These are phyloP conservation scores for Idris sp. DNA, from an alignment of 1,140 invertebrate species.

Conservation along the genomic window DNA sequence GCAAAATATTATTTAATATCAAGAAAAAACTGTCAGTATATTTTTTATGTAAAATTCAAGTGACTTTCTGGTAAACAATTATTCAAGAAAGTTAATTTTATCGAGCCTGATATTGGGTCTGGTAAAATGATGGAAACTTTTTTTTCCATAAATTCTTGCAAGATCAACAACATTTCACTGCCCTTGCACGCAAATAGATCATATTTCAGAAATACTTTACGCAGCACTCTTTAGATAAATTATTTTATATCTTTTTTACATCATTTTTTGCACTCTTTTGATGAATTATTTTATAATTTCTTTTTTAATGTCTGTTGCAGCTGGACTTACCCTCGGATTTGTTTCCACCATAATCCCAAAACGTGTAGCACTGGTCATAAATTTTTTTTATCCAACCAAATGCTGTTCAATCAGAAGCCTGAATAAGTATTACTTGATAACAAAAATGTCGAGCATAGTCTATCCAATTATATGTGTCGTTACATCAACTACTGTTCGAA, in stretches of 20 bases:
- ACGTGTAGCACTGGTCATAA: slow-evolving; percentile 57
- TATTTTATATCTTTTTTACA: too few relatives aligned
- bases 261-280: too few relatives aligned
- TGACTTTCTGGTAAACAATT: too few relatives aligned
- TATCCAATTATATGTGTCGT: slow-evolving; percentile 61
- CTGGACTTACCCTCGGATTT: slow-evolving; percentile 58
- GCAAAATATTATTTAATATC: too few relatives aligned
- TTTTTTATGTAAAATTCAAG: too few relatives aligned
- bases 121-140: slow-evolving; percentile 4
- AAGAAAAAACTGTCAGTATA: too few relatives aligned
- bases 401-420: slow-evolving; percentile 58
- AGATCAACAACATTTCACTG: slow-evolving; percentile 44
- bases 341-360: slow-evolving; percentile 66
- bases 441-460: slow-evolving; percentile 63
- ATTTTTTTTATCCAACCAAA: slow-evolving; percentile 48
- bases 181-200: slow-evolving; percentile 59
- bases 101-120: neutral
- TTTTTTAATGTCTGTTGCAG: slow-evolving; percentile 47
- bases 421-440: slow-evolving; percentile 59
- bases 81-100: too few relatives aligned
- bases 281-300: too few relatives aligned
- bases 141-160: slow-evolving; percentile 36
- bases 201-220: slow-evolving; percentile 50
- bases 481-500: slow-evolving; percentile 44
- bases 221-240: too few relatives aligned